Evolutionary conservation across 2,888 invertebrate genomes (phyloP).

Genomic region (Andricus quercusramuli): DNA sequence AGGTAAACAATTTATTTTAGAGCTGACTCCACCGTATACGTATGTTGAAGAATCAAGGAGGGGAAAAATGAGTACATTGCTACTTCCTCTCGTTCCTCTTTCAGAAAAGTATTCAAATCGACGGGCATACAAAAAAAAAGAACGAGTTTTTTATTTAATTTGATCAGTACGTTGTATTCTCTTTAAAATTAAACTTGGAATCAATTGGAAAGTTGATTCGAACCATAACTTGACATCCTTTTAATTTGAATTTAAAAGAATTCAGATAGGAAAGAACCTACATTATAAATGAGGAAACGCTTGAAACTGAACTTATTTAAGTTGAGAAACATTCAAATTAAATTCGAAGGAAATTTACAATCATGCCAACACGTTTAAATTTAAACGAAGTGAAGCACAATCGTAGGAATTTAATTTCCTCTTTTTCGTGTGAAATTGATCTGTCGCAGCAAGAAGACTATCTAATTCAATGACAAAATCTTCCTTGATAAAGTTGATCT

Average conservation of each 20-base stretch:
- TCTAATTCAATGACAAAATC: slow-evolving; percentile 3
- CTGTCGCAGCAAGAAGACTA: background rate
- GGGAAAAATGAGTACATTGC: slow-evolving; percentile 14
- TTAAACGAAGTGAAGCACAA: slow-evolving; percentile 5
- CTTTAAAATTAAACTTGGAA: background rate
- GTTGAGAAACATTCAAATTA: background rate
- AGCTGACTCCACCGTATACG: slow-evolving; percentile 20
- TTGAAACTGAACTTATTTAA: too few species aligned
- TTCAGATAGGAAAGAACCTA: background rate
- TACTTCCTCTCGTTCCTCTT: slow-evolving; percentile 18
- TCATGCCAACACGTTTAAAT: background rate
- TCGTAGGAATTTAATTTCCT: slow-evolving; percentile 4
- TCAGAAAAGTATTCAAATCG: background rate
- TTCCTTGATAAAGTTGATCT: background rate
- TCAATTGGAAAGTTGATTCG: background rate
- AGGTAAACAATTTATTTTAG: slow-evolving; percentile 82
- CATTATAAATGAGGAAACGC: background rate
- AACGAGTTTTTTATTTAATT: background rate
- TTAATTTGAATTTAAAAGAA: background rate
- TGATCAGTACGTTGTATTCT: background rate
- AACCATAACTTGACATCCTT: background rate
- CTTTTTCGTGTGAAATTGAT: background rate
- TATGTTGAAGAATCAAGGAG: slow-evolving; percentile 4
- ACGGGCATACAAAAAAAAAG: background rate
- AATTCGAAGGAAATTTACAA: background rate